These are phyloP conservation scores for Cryptoblepharus egeriae DNA, from an alignment of 2,797 vertebrate species.

Conservation along the genomic window DNA sequence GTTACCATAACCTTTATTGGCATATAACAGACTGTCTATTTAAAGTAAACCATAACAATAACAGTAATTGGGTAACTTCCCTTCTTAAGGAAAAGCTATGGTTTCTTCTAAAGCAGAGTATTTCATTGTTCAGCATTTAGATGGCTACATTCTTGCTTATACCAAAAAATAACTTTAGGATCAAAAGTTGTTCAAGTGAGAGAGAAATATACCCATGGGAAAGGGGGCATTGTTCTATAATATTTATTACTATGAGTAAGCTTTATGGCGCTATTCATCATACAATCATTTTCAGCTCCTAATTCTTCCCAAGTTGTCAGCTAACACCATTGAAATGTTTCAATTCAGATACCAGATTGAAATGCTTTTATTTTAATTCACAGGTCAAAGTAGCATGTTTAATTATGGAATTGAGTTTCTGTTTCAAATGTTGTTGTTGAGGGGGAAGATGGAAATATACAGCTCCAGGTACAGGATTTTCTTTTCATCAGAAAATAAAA, in stretches of 20 bases:
- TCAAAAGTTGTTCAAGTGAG: background rate
- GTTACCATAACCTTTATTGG: too few relatives aligned
- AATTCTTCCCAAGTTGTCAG: background rate
- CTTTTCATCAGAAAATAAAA: background rate
- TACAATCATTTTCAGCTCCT: background rate
- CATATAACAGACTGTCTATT: too few relatives aligned
- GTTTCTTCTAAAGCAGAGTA: background rate
- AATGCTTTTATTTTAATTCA: background rate
- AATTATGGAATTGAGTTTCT: conserved; percentile 1
- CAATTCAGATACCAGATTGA: background rate
- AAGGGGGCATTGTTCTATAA: background rate
- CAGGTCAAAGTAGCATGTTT: conserved; percentile 4
- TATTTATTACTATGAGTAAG: background rate
- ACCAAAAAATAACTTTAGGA: background rate
- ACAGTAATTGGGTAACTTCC: too few relatives aligned
- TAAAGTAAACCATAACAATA: too few relatives aligned
- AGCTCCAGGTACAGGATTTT: conserved; percentile 14
- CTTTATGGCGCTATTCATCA: background rate
- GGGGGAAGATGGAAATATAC: background rate
- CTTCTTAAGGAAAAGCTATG: too few relatives aligned
- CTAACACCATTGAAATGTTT: background rate
- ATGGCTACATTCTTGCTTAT: too few relatives aligned
- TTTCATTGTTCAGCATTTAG: background rate
- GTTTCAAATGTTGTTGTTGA: conserved; percentile 15
- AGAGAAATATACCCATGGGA: too few relatives aligned